A percentile compares a stretch with the other conserved stretches of the same genome.
Conservation (phyloP, 2,113 vertebrate genomes). For the Vidua chalybeata region DNA sequence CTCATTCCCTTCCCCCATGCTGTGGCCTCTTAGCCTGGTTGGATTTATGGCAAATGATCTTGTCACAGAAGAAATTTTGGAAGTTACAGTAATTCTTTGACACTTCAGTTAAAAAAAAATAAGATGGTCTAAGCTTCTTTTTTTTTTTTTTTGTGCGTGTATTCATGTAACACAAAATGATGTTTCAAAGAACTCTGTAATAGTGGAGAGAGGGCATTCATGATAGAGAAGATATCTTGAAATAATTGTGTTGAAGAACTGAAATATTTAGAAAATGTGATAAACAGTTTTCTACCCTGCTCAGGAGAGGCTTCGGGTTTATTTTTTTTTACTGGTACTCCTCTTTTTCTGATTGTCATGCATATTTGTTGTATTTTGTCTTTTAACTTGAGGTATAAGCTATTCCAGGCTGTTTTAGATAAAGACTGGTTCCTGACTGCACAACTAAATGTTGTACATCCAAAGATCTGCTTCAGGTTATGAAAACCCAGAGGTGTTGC, state of each 20-base stretch:
- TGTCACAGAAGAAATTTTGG: neutral
- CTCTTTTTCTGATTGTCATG: neutral
- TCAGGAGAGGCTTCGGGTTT: neutral
- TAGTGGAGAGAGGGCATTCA: neutral
- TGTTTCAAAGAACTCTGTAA: neutral
- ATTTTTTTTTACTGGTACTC: neutral
- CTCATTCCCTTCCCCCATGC: neutral
- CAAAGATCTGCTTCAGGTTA: neutral
- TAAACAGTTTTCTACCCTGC: neutral
- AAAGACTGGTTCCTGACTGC: neutral
- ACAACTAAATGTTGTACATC: neutral
- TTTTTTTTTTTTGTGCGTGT: neutral
- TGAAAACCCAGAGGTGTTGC: neutral
- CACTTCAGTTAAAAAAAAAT: neutral
- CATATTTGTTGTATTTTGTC: neutral
- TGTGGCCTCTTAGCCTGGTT: neutral
- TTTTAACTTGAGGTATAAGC: neutral
- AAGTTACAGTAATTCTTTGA: neutral
- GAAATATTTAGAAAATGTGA: neutral
- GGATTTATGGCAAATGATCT: neutral
- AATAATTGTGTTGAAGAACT: neutral
- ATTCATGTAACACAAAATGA: neutral
- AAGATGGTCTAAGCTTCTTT: neutral
- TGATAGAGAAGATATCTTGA: accelerated
- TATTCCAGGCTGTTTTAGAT: neutral